Evolutionary conservation across 2,888 invertebrate genomes (phyloP), one percentile per base, ranked within the genome.

Genomic region (Ochropacha duplaris): DNA sequence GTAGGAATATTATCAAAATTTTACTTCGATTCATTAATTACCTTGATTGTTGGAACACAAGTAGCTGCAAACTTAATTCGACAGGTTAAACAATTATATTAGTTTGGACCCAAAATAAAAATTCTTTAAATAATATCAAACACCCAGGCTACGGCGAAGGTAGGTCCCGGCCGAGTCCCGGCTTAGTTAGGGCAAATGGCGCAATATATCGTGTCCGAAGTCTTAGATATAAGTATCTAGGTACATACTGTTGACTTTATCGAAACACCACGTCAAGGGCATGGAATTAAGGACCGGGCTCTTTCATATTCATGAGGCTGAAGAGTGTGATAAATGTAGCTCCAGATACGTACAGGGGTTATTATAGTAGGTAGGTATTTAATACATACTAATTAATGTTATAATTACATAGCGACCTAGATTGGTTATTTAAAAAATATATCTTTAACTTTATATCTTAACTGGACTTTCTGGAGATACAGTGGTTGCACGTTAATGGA

Each of bases 161-260:
- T 12, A 36, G n/a, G n/a, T 36, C 36, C 63, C 58, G 63, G 28
- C 56, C 57, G 66, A 61, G 61, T n/a, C 66, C 64, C 64, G 66
- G 74, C 72, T 78, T 72, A 69, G 63, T 57, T 49, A 56, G 56
- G n/a, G n/a, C n/a, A n/a, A n/a, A n/a, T n/a, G n/a, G 59, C 59
- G 69, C 72, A 74, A 78, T 78, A 75, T 74, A 78, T 78, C 65
- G 36, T 36, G 69, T 63, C 69, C 64, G 59, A 67, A 69, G 63
- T 68, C 70, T 70, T 64, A 66, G 65, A 63, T 65, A 64, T 65
- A 67, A 58, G 26, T 59, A n/a, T n/a, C n/a, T n/a, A n/a, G n/a
- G n/a, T n/a, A n/a, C n/a, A n/a, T n/a, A 62, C 62, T 64, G 71
- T 74, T 72, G 70, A 71, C 72, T 72, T 73, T 74, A 78, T 81